Conservation (phyloP, 1,140 invertebrate genomes). For the Temnothorax longispinosus region DNA sequence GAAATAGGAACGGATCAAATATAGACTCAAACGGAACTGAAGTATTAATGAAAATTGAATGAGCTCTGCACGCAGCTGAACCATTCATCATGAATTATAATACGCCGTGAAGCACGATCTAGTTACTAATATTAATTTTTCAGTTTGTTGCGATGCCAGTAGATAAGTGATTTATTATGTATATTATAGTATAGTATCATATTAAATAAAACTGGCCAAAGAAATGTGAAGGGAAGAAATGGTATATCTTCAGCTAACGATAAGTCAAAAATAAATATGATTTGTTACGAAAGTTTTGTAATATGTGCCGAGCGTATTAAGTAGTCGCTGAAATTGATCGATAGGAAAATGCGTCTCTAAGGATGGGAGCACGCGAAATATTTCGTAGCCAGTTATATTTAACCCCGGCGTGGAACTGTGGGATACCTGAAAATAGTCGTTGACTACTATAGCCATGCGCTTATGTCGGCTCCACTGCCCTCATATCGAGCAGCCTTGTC, state of each 20-base stretch:
- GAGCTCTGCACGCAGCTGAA: not conserved
- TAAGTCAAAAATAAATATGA: not conserved
- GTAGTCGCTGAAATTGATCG: not conserved
- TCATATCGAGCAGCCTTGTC: conserved; percentile 57
- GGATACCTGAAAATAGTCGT: conserved; percentile 60
- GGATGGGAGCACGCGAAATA: conserved; percentile 30
- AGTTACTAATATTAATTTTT: not conserved
- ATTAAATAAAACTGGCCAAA: not conserved
- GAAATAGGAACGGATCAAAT: conserved; percentile 1
- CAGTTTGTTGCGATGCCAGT: not conserved
- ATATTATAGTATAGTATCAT: not conserved
- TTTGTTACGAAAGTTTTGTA: not conserved
- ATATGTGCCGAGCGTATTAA: not conserved
- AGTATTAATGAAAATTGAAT: conserved; percentile 33
- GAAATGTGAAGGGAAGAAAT: not conserved
- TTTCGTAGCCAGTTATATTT: conserved; percentile 59
- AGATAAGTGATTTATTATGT: not conserved
- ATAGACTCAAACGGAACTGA: not conserved
- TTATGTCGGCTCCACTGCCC: conserved; percentile 43
- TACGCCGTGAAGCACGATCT: too few species aligned
- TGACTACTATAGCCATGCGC: conserved; percentile 41
- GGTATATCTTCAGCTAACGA: not conserved
- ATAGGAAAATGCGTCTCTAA: conserved; percentile 32
- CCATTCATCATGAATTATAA: conserved; percentile 3
- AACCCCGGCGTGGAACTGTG: conserved; percentile 30